Conservation (phyloP, 2,797 vertebrate genomes). For the Huso huso region DNA sequence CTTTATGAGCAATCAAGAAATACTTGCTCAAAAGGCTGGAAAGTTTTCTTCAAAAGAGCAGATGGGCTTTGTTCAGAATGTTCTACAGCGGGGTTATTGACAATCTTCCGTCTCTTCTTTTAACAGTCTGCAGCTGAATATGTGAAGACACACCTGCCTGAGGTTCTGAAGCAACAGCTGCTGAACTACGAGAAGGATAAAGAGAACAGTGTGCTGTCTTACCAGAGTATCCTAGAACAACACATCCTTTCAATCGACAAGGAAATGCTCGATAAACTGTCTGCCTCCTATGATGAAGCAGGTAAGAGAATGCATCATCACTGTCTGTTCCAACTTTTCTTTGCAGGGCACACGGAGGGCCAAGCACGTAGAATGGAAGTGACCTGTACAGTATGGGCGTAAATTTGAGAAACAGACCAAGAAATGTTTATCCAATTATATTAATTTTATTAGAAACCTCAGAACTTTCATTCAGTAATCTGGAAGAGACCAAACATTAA, state of each 20-base stretch:
- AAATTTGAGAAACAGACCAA: too few relatives aligned
- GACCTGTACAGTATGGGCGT: too few relatives aligned
- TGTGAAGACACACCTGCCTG: slow-evolving; percentile 80
- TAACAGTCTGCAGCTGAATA: slow-evolving; percentile 87
- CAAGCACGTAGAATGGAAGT: too few relatives aligned
- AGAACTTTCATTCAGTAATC: too few relatives aligned
- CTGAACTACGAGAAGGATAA: slow-evolving; percentile 86
- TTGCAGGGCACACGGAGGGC: slow-evolving; percentile 7
- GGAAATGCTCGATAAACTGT: slow-evolving; percentile 87
- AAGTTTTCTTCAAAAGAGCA: too few relatives aligned
- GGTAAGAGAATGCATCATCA: slow-evolving; percentile 49
- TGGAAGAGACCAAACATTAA: too few relatives aligned
- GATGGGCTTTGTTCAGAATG: too few relatives aligned
- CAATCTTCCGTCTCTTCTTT: slow-evolving; percentile 23
- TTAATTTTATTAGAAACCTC: too few relatives aligned
- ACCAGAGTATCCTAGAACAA: slow-evolving; percentile 86
- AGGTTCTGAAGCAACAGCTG: slow-evolving; percentile 84
- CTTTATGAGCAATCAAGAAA: too few relatives aligned
- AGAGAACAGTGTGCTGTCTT: slow-evolving; percentile 79
- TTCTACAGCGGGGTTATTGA: too few relatives aligned
- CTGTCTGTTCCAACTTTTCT: not conserved
- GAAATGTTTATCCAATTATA: too few relatives aligned
- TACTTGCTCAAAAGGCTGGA: too few relatives aligned
- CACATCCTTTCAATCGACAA: slow-evolving; percentile 84
- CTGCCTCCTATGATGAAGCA: slow-evolving; percentile 87